A percentile compares a stretch with the other conserved stretches of the same genome.
Evolutionary conservation across 2,113 vertebrate species (phyloP).

Genomic region (Paraplagusia blochii): DNA sequence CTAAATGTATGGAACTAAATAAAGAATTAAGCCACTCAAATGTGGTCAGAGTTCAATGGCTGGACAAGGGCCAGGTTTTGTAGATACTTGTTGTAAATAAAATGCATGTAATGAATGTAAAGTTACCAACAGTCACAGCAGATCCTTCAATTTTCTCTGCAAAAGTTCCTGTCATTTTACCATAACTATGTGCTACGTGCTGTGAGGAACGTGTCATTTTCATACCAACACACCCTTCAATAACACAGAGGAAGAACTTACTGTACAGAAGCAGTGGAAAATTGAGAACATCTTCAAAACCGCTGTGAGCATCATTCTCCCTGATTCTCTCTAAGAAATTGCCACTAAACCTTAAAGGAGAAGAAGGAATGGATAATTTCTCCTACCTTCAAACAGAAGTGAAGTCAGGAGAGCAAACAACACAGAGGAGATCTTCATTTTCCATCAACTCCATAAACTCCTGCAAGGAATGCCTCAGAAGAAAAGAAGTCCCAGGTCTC

Average conservation of each 20-base stretch:
- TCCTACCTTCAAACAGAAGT: conserved; percentile 72
- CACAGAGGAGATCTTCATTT: conserved; percentile 77
- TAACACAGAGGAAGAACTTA: background rate
- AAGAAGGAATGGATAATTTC: background rate
- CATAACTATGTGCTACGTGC: background rate
- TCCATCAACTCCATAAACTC: conserved; percentile 74
- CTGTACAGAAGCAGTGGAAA: background rate
- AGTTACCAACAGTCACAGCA: no score
- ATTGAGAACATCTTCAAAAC: background rate
- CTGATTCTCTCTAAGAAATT: no score
- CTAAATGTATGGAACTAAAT: background rate
- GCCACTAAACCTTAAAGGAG: no score
- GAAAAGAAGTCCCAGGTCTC: conserved; percentile 47
- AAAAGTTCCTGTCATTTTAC: conserved; percentile 16
- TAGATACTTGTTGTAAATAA: background rate
- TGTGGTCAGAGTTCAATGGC: no score
- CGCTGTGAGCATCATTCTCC: no score
- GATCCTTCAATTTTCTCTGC: conserved; percentile 23
- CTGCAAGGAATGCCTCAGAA: conserved; percentile 48
- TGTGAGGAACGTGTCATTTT: background rate
- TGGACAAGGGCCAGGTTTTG: background rate
- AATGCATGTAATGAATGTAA: conserved; percentile 9
- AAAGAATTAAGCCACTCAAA: no score
- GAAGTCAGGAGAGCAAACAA: conserved; percentile 69
- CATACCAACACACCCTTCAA: background rate